Base-by-base conservation (phyloP, 2,113 vertebrate genomes). In the Rhipidura dahli region DNA sequence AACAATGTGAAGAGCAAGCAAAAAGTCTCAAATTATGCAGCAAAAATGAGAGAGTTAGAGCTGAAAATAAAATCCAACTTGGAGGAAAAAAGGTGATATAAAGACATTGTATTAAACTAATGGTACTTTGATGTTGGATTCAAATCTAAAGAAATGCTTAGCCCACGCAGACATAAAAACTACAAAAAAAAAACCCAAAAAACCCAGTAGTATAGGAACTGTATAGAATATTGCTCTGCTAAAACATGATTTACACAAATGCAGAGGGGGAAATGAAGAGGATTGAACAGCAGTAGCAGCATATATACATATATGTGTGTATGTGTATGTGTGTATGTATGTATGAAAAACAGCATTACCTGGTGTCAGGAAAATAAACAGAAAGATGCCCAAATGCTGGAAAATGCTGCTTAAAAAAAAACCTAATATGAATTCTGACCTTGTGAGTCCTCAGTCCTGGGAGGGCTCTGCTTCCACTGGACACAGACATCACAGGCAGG, bases 1-100 rank as follows among this genome's bases (percentile, higher is more conserved):
- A 93, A 92, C 59, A 89, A 97, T 54, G 51, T 71, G 89, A 94
- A 92, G 80, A 93, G 77, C 83, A 92, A 93, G 89, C 68, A 93
- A 78, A 94, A 94, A 78, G 4, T 27, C 83, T 69, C 14, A 60
- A 89, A 87, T 86, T 56, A 61, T 60, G 89, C 77, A 75, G 83
- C 82, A 96, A 94, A 30, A 73, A 82, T 66, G 73, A 81, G 8
- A 53, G n/a, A 90, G 49, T 72, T 65, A 90, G 86, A 91, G 76
- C 82, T 96, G 85, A 79, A 93, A 94, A 92, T 75, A 81, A 94
- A 96, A 90, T 57, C 30, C 77, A 76, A 35, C 72, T 78, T 71
- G 28, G 53, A 86, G 51, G 40, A 50, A 68, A 75, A 85, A 87
- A 78, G 40, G 80, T 40, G 49, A 83, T 49, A 40, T 7, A 83